Percentiles rank a stretch among this genome's conserved stretches.
These are phyloP conservation scores for Abscondita cerata DNA, from an alignment of 2,888 invertebrate genomes.

Conservation along the genomic window DNA sequence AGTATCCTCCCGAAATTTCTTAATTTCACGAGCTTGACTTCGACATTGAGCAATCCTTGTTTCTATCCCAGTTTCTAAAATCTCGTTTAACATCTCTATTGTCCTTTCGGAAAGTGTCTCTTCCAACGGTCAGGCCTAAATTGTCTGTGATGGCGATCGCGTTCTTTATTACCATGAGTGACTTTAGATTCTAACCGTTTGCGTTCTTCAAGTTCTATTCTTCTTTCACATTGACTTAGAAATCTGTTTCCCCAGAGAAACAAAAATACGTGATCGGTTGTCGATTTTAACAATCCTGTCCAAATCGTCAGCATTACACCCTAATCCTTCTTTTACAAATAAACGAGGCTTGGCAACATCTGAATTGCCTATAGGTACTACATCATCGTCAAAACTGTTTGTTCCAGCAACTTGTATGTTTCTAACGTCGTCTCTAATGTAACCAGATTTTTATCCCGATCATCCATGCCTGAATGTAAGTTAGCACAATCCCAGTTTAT, in stretches of 20 bases:
- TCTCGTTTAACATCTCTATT: slow-evolving; percentile 47
- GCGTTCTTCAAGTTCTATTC: slow-evolving; percentile 49
- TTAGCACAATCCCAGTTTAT: slow-evolving; percentile 74
- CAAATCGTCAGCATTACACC: slow-evolving; percentile 74
- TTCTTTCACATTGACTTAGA: slow-evolving; percentile 54
- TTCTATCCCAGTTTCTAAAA: slow-evolving; percentile 25
- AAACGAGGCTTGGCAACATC: slow-evolving; percentile 63
- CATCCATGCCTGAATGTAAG: slow-evolving; percentile 64
- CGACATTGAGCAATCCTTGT: slow-evolving; percentile 37
- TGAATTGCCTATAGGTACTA: slow-evolving; percentile 33
- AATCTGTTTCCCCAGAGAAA: slow-evolving; percentile 60
- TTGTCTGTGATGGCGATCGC: slow-evolving; percentile 33
- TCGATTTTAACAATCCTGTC: slow-evolving; percentile 62
- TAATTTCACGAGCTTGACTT: slow-evolving; percentile 24
- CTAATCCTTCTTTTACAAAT: slow-evolving; percentile 81
- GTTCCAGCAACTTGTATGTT: slow-evolving; percentile 63
- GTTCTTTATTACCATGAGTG: slow-evolving; percentile 43
- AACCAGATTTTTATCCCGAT: slow-evolving; percentile 43
- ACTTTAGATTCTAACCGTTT: slow-evolving; percentile 43
- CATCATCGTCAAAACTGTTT: slow-evolving; percentile 52
- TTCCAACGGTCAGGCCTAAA: slow-evolving; percentile 43
- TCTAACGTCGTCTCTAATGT: slow-evolving; percentile 50
- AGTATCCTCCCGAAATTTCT: slow-evolving; percentile 36
- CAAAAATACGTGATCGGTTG: slow-evolving; percentile 59
- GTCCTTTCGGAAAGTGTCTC: slow-evolving; percentile 53